Evolutionary conservation across 1,140 invertebrate species (phyloP).

Genomic region (Ostrea denselamellosa): DNA sequence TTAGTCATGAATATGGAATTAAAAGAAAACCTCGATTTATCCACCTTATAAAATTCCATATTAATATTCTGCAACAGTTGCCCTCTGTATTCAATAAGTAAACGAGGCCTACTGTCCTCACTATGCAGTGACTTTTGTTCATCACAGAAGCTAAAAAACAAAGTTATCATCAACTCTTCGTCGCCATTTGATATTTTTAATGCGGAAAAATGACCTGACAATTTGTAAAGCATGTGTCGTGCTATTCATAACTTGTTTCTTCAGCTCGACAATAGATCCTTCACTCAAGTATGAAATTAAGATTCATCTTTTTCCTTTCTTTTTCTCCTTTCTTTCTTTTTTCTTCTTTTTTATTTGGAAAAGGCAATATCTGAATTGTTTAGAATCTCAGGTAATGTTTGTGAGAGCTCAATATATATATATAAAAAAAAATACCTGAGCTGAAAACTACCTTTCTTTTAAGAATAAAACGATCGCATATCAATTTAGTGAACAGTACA

Average conservation of each 20-base stretch:
- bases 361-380: neutral
- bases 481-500: neutral
- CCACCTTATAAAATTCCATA: neutral
- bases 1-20: neutral
- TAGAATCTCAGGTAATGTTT: neutral
- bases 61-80: neutral
- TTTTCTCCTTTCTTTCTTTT: too few species aligned
- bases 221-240: too few species aligned
- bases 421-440: too few species aligned
- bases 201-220: neutral
- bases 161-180: neutral
- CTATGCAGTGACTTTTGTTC: neutral
- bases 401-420: too few species aligned
- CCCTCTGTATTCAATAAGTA: neutral
- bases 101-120: neutral
- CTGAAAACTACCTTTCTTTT: neutral
- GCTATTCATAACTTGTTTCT: too few species aligned
- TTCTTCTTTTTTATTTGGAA: too few species aligned
- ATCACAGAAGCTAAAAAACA: constrained; percentile 20
- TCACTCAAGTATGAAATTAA: too few species aligned
- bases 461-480: neutral
- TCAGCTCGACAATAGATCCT: too few species aligned
- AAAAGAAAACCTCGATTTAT: neutral
- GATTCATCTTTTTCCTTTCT: too few species aligned
- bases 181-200: neutral